phyloP scores from a whole-genome alignment of 2,113 vertebrate species.

The Scolopax mira region DNA sequence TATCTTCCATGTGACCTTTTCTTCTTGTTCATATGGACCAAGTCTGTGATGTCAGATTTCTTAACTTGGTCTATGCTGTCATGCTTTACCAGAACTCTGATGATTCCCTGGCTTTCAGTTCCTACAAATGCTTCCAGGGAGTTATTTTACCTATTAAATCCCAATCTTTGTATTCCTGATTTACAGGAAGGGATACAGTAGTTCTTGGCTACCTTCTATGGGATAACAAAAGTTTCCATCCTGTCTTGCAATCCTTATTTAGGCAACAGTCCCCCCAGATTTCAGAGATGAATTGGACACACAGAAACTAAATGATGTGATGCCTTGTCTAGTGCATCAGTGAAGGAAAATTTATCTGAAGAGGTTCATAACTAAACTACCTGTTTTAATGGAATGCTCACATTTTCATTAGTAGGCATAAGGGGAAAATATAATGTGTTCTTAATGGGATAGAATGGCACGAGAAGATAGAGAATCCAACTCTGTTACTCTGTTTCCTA shows the following conservation, averaged over 20 bases:
- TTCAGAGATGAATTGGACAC: neutral
- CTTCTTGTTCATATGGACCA: neutral
- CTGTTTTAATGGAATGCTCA: neutral
- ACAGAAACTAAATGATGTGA: neutral
- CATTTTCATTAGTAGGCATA: neutral
- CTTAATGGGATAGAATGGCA: neutral
- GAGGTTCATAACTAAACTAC: neutral
- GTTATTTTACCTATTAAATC: neutral
- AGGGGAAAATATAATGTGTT: neutral
- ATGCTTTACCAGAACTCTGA: neutral
- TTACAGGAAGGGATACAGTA: neutral
- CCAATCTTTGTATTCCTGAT: neutral
- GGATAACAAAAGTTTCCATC: neutral
- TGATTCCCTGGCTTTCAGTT: neutral
- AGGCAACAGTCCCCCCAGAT: rapidly evolving
- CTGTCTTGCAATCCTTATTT: neutral
- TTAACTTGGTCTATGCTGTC: neutral
- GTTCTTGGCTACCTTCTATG: neutral
- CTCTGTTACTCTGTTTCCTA: neutral
- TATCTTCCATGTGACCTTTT: neutral
- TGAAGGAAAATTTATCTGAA: neutral
- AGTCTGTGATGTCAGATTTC: neutral
- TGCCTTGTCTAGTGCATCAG: neutral
- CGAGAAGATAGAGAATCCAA: neutral
- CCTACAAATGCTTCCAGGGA: neutral